Evolutionary conservation across 2,797 vertebrate species (phyloP).

Genomic region (Dromococcyx pavoninus): DNA sequence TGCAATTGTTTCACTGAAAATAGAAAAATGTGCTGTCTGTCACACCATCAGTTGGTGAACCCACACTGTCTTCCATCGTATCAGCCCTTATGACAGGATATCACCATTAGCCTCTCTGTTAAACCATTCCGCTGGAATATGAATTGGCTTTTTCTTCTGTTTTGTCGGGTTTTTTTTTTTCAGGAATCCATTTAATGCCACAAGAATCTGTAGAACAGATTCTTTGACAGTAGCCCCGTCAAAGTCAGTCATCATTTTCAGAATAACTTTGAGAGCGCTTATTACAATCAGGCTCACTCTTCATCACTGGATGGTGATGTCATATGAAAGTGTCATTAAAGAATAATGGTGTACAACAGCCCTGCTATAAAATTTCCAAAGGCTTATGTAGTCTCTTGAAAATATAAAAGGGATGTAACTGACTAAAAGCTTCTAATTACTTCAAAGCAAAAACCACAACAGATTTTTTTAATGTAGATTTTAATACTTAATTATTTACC

Average conservation of each 20-base stretch:
- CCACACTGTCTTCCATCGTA: background rate
- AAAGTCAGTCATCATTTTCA: conserved; percentile 17
- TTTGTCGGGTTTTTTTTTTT: background rate
- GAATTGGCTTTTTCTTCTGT: background rate
- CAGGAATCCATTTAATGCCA: background rate
- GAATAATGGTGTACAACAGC: background rate
- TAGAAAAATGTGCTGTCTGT: conserved; percentile 23
- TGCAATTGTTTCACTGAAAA: background rate
- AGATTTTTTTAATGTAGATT: background rate
- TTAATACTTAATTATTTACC: background rate
- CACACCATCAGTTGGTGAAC: conserved; percentile 12
- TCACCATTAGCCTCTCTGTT: conserved; percentile 1
- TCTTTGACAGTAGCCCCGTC: background rate
- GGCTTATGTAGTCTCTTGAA: background rate
- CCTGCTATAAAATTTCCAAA: background rate
- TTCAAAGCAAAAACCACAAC: background rate
- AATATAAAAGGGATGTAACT: background rate
- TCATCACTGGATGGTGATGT: background rate
- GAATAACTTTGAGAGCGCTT: background rate
- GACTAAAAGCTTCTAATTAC: background rate
- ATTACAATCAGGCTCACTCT: background rate
- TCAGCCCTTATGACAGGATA: background rate
- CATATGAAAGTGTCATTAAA: background rate
- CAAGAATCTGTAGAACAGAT: background rate
- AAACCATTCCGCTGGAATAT: background rate